phyloP scores from a whole-genome alignment of 2,797 vertebrate species.

The Ptychadena robeensis region DNA sequence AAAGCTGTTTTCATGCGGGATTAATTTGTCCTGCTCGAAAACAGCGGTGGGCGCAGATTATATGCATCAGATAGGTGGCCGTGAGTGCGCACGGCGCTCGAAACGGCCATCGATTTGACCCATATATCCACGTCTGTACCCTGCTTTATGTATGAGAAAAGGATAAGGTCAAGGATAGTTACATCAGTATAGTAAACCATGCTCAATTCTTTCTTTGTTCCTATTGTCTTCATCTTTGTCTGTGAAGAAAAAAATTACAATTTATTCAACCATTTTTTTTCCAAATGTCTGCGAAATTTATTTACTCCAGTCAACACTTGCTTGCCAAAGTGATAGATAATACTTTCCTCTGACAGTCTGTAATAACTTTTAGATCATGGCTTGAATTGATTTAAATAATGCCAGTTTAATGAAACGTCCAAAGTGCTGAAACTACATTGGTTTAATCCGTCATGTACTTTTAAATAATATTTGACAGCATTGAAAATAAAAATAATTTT shows the following conservation, averaged over 20 bases:
- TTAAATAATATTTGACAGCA: slow-evolving; percentile 26
- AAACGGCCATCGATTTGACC: too few species aligned
- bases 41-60: too few species aligned
- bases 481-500: slow-evolving; percentile 27
- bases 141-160: too few species aligned
- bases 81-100: too few species aligned
- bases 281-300: slow-evolving; percentile 27
- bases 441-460: slow-evolving; percentile 37
- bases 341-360: slow-evolving; percentile 41
- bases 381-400: slow-evolving; percentile 51
- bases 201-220: neutral
- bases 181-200: neutral
- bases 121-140: too few species aligned
- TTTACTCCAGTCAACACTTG: neutral
- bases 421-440: slow-evolving; percentile 22
- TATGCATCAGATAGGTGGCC: too few species aligned
- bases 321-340: slow-evolving; percentile 35
- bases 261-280: slow-evolving; percentile 5
- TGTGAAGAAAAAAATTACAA: slow-evolving; percentile 11
- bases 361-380: slow-evolving; percentile 44
- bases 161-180: neutral
- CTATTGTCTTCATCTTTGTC: neutral
- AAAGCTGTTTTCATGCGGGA: too few species aligned
- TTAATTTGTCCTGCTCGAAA: too few species aligned
- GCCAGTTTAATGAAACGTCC: slow-evolving; percentile 52